Conservation (phyloP, 1,140 invertebrate species). For the Zaprionus taronus region DNA sequence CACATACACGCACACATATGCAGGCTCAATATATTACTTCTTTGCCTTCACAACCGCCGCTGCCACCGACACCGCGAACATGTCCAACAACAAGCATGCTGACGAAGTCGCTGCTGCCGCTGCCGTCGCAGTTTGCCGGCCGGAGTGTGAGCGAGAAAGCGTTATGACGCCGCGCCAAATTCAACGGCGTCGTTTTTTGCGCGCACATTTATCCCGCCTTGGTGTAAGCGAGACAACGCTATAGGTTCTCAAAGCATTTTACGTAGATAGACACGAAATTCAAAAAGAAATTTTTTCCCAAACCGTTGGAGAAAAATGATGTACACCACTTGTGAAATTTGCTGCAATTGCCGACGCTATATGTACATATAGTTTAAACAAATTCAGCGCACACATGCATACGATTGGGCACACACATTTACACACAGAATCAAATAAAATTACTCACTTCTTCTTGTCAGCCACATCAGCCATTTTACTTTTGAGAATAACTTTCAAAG, state of each 20-base stretch:
- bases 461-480: slow-evolving; percentile 84
- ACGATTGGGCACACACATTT: slow-evolving; percentile 28
- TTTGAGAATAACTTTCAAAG: slow-evolving; percentile 65
- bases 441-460: slow-evolving; percentile 84
- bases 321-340: slow-evolving; percentile 61
- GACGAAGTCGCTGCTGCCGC: slow-evolving; percentile 58
- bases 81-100: slow-evolving; percentile 52
- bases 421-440: slow-evolving; percentile 45
- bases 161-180: slow-evolving; percentile 78
- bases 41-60: slow-evolving; percentile 42
- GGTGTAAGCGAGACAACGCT: slow-evolving; percentile 62
- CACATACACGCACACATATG: slow-evolving; percentile 47
- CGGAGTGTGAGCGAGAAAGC: slow-evolving; percentile 74
- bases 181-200: slow-evolving; percentile 80
- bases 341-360: slow-evolving; percentile 20
- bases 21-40: slow-evolving; percentile 54
- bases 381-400: slow-evolving; percentile 48
- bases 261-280: slow-evolving; percentile 79
- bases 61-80: slow-evolving; percentile 18
- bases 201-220: slow-evolving; percentile 55
- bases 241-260: slow-evolving; percentile 56
- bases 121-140: slow-evolving; percentile 69
- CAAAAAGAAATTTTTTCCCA: slow-evolving; percentile 72
- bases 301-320: slow-evolving; percentile 63
- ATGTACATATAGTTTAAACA: slow-evolving; percentile 52